Evolutionary conservation across 2,888 invertebrate species (phyloP), one percentile per base, ranked within the genome.

Genomic region (Orthosia gracilis): DNA sequence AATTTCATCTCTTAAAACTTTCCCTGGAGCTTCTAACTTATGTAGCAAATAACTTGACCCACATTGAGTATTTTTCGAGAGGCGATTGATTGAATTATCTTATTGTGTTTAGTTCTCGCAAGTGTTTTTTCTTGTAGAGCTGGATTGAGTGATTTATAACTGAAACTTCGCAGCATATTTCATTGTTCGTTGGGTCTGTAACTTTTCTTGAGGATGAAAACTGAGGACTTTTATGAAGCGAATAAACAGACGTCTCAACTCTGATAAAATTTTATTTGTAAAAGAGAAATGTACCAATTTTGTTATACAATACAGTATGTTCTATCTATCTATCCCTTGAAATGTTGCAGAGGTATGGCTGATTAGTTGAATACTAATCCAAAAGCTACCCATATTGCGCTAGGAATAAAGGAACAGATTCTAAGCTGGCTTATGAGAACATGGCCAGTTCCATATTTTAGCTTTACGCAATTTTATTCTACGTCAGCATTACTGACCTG

Each of bases 1-100:
- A 83, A 85, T 85, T 85, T 78, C 72, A 75, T 78, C 78, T 75
- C 79, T 74, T 82, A 67, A 82, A 83, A 85, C 66, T 83, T 83
- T 73, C 18, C 9, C 67, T 26, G 58, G 49, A 13, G 62, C 18
- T 45, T 66, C 70, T 75, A 82, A 84, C 82, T 81, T 84, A 69
- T 23, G 67, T 66, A 64, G 57, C 54, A 45, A 61, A 58, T 72
- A 79, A 75, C 63, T 67, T 69, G 78, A 78, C 73, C 78, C 57
- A 82, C 59, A 68, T 77, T 68, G 50, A 47, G 13, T 69, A 64
- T 80, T 79, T 69, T 82, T 59, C 47, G 55, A 52, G 68, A 58
- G 57, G 50, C 67, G 69, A 73, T 77, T 85, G 82, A 83, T 83
- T 65, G 73, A 82, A 85, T 83, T 82, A 82, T 81, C 47, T 70